Evolutionary conservation across 2,888 invertebrate genomes (phyloP).

Genomic region (Lepas anatifera): DNA sequence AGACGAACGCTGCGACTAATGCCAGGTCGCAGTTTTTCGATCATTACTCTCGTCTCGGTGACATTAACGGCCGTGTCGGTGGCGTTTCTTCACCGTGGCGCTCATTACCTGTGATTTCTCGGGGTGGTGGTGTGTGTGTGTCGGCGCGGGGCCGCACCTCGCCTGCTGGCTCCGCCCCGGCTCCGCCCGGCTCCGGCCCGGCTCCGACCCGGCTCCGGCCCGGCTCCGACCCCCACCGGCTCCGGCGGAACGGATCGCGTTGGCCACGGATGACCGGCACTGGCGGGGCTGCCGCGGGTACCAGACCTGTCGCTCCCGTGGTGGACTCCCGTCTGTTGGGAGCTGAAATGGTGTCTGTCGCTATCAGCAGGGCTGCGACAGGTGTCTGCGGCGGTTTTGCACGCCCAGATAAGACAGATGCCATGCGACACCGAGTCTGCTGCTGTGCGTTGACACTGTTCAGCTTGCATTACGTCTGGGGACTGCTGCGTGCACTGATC

Average conservation of each 20-base stretch:
- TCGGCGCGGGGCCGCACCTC: background rate
- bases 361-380: no score
- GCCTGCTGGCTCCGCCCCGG: background rate
- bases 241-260: background rate
- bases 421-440: no score
- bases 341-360: no score
- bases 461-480: no score
- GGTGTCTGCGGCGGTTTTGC: no score
- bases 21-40: constrained; percentile 8
- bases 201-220: no score
- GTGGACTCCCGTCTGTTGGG: no score
- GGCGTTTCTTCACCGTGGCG: constrained; percentile 1
- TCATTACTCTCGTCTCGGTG: background rate
- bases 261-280: background rate
- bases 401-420: no score
- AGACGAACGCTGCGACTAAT: background rate
- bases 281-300: background rate
- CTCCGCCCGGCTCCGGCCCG: background rate
- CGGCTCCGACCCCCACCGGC: background rate
- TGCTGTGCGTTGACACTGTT: no score
- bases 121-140: background rate
- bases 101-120: constrained; percentile 8
- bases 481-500: no score
- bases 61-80: background rate
- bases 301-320: no score